Conservation (phyloP, 2,113 vertebrate genomes). For the Nothocercus julius region DNA sequence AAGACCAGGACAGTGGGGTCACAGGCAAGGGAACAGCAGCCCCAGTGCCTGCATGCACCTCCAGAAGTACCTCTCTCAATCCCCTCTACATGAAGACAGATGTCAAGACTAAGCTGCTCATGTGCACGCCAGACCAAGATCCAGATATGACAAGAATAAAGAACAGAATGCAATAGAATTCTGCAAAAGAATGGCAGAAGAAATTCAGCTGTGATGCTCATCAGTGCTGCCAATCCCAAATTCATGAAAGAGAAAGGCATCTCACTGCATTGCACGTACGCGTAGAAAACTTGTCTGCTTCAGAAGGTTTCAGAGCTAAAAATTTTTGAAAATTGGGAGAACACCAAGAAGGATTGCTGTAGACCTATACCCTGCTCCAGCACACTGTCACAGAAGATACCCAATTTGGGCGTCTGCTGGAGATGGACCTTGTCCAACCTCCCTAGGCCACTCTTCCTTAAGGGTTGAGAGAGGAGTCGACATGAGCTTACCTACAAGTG, state of each 20-base stretch:
- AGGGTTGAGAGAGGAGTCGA: neutral
- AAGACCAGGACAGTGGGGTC: neutral
- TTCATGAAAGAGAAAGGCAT: neutral
- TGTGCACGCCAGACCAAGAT: neutral
- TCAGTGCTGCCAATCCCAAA: neutral
- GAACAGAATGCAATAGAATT: no score
- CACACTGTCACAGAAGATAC: neutral
- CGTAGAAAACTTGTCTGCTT: neutral
- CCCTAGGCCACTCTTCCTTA: neutral
- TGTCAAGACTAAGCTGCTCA: neutral
- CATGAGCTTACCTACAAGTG: accelerated
- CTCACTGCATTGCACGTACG: neutral
- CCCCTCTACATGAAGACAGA: neutral
- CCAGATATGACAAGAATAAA: neutral
- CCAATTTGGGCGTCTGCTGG: neutral
- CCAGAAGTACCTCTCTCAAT: neutral
- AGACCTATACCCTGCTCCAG: neutral
- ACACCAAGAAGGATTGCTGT: neutral
- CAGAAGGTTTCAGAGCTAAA: neutral
- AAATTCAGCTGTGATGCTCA: neutral
- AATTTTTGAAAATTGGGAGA: neutral
- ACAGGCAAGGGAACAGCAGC: neutral
- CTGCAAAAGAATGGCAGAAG: neutral
- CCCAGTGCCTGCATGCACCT: neutral
- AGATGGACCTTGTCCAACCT: accelerated